Evolutionary conservation across 2,888 invertebrate genomes (phyloP).

Genomic region (Xestoiulus laeticollis): DNA sequence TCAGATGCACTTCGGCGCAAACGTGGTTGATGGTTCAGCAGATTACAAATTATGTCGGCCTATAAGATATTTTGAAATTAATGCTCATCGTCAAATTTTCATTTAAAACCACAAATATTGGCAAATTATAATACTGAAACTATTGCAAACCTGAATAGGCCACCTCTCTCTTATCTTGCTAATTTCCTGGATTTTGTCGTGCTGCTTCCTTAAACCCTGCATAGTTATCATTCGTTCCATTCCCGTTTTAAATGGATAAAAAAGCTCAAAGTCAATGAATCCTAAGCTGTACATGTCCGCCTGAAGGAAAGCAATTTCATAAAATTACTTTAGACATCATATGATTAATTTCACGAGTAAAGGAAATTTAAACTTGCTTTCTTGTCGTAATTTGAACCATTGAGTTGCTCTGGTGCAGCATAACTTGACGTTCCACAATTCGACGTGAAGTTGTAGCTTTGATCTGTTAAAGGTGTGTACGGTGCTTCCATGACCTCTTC

Average conservation of each 20-base stretch:
- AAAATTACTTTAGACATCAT: background rate
- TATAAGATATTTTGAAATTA: background rate
- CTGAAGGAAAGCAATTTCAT: background rate
- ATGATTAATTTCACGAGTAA: background rate
- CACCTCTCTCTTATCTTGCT: slow-evolving; percentile 17
- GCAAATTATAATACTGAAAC: background rate
- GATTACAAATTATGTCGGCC: background rate
- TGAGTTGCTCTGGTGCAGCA: slow-evolving; percentile 52
- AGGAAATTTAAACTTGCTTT: slow-evolving; percentile 49
- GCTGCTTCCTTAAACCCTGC: background rate
- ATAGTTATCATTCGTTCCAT: slow-evolving; percentile 40
- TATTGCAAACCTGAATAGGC: background rate
- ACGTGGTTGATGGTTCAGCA: background rate
- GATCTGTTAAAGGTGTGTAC: background rate
- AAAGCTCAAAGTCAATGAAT: slow-evolving; percentile 50
- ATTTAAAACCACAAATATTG: background rate
- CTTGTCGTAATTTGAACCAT: slow-evolving; percentile 43
- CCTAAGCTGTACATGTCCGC: slow-evolving; percentile 54
- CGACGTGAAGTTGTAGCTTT: background rate
- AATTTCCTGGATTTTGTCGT: background rate
- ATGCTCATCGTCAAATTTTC: background rate
- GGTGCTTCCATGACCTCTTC: background rate
- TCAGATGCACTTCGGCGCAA: background rate
- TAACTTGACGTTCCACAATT: slow-evolving; percentile 47
- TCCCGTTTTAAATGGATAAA: slow-evolving; percentile 48